Percentiles rank a stretch among this genome's conserved stretches.
These are phyloP conservation scores for Polyommatus iphigenia DNA, from an alignment of 2,888 invertebrate species.

Conservation along the genomic window DNA sequence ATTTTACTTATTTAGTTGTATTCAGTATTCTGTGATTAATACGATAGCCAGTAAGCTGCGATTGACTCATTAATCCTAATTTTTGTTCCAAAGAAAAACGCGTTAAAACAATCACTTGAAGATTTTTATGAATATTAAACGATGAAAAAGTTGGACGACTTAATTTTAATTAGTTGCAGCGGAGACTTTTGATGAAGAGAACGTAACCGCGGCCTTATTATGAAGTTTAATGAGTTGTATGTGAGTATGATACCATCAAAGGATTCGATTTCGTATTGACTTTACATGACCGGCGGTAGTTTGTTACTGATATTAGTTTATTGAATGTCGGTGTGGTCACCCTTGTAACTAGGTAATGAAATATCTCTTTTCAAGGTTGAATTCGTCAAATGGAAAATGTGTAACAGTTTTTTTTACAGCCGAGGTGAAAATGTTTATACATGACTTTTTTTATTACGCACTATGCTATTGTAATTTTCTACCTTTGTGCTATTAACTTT, in stretches of 20 bases:
- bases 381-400: neutral
- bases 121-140: constrained; percentile 15
- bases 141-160: neutral
- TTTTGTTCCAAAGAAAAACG: neutral
- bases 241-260: neutral
- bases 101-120: constrained; percentile 3
- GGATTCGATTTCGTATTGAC: constrained; percentile 19
- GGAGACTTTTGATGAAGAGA: constrained; percentile 13
- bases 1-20: too few relatives aligned
- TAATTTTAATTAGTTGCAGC: constrained; percentile 3
- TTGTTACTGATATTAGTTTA: neutral
- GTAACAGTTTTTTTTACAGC: neutral
- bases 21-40: neutral
- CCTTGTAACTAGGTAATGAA: neutral
- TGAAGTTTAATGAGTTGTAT: constrained; percentile 15
- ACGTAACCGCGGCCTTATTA: constrained; percentile 11
- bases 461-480: too few relatives aligned
- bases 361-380: neutral
- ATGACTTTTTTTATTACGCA: too few relatives aligned
- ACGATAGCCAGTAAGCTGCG: neutral
- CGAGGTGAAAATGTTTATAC: too few relatives aligned
- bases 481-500: too few relatives aligned
- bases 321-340: neutral
- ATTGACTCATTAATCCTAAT: neutral
- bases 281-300: neutral